A percentile compares a stretch with the other conserved stretches of the same genome.
Conservation (phyloP, 2,888 invertebrate genomes). For the Patella ulyssiponensis region DNA sequence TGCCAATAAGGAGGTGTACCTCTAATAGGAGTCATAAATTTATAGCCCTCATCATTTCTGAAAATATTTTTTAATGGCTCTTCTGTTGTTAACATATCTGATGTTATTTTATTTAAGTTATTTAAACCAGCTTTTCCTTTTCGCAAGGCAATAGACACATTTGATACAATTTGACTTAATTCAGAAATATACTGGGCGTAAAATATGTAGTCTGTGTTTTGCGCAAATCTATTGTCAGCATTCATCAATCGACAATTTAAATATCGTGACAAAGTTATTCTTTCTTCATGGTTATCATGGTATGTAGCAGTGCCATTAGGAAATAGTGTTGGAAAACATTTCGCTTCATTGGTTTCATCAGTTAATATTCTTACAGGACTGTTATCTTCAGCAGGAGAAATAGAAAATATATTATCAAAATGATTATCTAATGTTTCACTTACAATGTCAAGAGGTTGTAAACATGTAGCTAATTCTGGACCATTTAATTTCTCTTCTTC, state of each 20-base stretch:
- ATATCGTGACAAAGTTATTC: slow-evolving; percentile 22
- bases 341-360: slow-evolving; percentile 25
- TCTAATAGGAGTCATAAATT: slow-evolving; percentile 23
- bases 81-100: slow-evolving; percentile 18
- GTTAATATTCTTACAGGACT: slow-evolving; percentile 26
- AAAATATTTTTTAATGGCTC: slow-evolving; percentile 18
- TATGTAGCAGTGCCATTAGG: slow-evolving; percentile 22
- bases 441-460: slow-evolving; percentile 33
- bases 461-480: slow-evolving; percentile 25
- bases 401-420: slow-evolving; percentile 26
- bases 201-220: slow-evolving; percentile 28
- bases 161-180: slow-evolving; percentile 24
- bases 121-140: slow-evolving; percentile 21
- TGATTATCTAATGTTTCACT: slow-evolving; percentile 27
- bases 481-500: background rate
- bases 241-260: slow-evolving; percentile 24
- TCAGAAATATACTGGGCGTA: slow-evolving; percentile 32
- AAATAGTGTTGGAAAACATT: slow-evolving; percentile 30
- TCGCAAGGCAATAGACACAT: slow-evolving; percentile 26
- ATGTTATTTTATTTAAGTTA: slow-evolving; percentile 19
- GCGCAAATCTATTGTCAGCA: slow-evolving; percentile 26
- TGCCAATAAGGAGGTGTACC: slow-evolving; percentile 28
- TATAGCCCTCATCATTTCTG: slow-evolving; percentile 13
- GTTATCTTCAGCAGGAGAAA: slow-evolving; percentile 36
- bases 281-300: slow-evolving; percentile 16